A percentile compares a stretch with the other conserved stretches of the same genome.
Conservation (phyloP, 37 sponge, comb jelly and placozoan genomes). For the Cladorhizidae sp. region DNA sequence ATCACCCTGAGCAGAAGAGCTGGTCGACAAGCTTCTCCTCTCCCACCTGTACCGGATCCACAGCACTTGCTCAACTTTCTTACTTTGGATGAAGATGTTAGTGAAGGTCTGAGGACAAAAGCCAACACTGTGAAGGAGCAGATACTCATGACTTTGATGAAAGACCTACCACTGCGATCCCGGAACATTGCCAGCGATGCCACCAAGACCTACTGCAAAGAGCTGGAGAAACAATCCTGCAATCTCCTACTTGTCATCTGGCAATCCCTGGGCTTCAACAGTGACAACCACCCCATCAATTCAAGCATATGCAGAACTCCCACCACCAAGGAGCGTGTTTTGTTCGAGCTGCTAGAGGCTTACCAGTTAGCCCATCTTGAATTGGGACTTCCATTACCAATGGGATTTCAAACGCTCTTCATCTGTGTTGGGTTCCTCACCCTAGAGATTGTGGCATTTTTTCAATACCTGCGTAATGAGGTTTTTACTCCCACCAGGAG, state of each 20-base stretch:
- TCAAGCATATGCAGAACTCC: conserved; percentile 28
- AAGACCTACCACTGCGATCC: conserved; percentile 5
- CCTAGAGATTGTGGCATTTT: conserved; percentile 26
- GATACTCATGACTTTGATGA: conserved; percentile 1
- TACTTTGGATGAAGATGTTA: conserved; percentile 22
- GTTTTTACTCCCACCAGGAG: conserved; percentile 38
- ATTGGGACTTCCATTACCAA: conserved; percentile 39
- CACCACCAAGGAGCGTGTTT: conserved; percentile 32
- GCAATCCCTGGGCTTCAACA: conserved; percentile 51
- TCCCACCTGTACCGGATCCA: conserved; percentile 1
- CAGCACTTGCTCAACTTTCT: conserved; percentile 37
- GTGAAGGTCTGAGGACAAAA: background rate
- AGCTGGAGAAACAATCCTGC: conserved; percentile 51
- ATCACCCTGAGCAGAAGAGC: conserved; percentile 1
- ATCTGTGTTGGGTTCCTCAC: conserved; percentile 40
- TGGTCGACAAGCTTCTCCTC: background rate
- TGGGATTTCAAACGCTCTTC: conserved; percentile 66
- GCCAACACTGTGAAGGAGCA: background rate
- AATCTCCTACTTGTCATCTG: conserved; percentile 43
- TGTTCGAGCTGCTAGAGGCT: conserved; percentile 60
- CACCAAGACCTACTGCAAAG: conserved; percentile 8
- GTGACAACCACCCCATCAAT: conserved; percentile 45
- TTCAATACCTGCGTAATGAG: conserved; percentile 50
- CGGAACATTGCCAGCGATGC: conserved; percentile 9
- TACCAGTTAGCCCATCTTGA: conserved; percentile 49